Evolutionary conservation across 2,797 vertebrate species (phyloP).

Genomic region (Phrynocephalus forsythii): DNA sequence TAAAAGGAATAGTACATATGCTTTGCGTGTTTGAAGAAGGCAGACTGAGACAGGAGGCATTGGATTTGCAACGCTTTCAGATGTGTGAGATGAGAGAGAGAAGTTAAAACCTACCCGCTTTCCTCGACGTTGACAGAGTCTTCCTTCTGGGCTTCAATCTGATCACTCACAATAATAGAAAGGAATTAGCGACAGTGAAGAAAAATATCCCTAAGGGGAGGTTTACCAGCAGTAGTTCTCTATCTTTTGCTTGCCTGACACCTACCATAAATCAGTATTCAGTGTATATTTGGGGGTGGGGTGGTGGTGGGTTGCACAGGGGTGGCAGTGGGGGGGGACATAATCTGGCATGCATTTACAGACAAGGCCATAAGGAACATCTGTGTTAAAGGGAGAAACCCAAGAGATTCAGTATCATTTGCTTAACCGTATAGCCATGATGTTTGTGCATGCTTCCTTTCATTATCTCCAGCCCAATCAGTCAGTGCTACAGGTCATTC

Average conservation of each 20-base stretch:
- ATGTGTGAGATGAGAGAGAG: not conserved
- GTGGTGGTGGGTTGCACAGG: not conserved
- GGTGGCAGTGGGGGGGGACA: not conserved
- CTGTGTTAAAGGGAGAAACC: not conserved
- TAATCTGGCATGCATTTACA: not conserved
- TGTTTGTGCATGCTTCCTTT: not conserved
- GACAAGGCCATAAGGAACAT: not conserved
- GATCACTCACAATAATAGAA: conserved; percentile 44
- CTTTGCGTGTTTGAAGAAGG: not conserved
- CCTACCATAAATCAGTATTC: conserved; percentile 24
- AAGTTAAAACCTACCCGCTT: conserved; percentile 32
- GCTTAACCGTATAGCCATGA: not conserved
- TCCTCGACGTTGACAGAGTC: conserved; percentile 15
- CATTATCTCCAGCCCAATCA: not conserved
- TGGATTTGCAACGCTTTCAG: conserved; percentile 47
- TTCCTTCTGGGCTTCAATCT: conserved; percentile 36
- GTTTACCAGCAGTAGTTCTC: conserved; percentile 33
- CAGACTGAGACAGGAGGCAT: not conserved
- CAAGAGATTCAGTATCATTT: not conserved
- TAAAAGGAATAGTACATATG: not conserved
- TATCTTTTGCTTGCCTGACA: not conserved
- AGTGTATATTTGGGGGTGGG: not conserved
- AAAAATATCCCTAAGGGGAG: not conserved
- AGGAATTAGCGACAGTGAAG: conserved; percentile 44
- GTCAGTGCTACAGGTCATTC: not conserved